Conservation (phyloP, 2,888 invertebrate species). For the Stenichneumon culpator region DNA sequence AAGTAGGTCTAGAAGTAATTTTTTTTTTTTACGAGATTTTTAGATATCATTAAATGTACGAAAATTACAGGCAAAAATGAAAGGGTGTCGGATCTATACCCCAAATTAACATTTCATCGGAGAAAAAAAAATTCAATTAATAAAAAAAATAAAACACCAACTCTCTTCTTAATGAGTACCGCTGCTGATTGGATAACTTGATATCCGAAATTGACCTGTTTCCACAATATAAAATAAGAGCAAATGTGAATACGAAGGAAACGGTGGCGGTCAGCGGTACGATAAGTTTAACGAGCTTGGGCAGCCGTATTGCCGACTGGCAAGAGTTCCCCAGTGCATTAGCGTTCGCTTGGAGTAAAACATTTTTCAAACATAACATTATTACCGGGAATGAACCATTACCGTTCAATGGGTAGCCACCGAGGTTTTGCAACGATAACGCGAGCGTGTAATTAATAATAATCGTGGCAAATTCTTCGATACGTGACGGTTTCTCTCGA, state of each 20-base stretch:
- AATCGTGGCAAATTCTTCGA: slow-evolving; percentile 39
- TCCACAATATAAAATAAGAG: slow-evolving; percentile 21
- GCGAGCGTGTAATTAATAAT: slow-evolving; percentile 44
- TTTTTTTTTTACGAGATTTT: background rate
- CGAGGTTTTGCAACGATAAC: slow-evolving; percentile 36
- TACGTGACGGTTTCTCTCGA: background rate
- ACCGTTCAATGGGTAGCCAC: slow-evolving; percentile 22
- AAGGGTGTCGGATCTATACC: no score
- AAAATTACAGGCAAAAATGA: background rate
- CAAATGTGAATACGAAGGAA: slow-evolving; percentile 21
- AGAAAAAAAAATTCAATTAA: background rate
- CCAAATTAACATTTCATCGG: background rate
- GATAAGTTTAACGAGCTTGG: slow-evolving; percentile 46
- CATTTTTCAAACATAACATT: slow-evolving; percentile 48
- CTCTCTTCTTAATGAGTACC: background rate
- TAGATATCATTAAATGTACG: background rate
- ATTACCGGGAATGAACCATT: slow-evolving; percentile 30
- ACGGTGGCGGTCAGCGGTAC: background rate
- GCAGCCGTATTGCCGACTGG: slow-evolving; percentile 5
- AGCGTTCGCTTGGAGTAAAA: slow-evolving; percentile 38
- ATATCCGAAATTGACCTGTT: slow-evolving; percentile 6
- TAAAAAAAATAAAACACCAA: background rate
- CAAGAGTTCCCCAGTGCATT: slow-evolving; percentile 24
- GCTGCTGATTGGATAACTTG: background rate
- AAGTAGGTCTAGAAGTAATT: background rate